Percentiles rank a stretch among this genome's conserved stretches.
These are phyloP conservation scores for Illadopsis cleaveri DNA, from an alignment of 2,113 vertebrate species.

Conservation along the genomic window DNA sequence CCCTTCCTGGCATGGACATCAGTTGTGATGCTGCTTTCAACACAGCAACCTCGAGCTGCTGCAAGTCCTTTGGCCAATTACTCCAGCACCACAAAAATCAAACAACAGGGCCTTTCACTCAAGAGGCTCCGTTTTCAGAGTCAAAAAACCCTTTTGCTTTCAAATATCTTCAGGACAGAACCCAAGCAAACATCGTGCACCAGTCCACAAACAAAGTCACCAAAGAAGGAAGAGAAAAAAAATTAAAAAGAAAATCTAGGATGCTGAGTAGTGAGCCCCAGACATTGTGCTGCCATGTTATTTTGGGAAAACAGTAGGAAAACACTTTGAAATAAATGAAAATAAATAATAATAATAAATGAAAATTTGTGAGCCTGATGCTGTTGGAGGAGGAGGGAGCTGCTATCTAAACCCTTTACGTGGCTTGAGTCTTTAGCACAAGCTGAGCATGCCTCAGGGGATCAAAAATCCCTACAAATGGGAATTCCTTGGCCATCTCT, in stretches of 20 bases:
- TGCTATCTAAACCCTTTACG: neutral
- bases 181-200: neutral
- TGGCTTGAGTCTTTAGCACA: slow-evolving; percentile 21
- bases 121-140: neutral
- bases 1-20: neutral
- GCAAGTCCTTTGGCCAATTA: neutral
- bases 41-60: neutral
- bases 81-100: neutral
- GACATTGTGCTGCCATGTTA: accelerated
- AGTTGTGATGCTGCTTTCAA: neutral
- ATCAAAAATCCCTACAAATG: slow-evolving; percentile 45
- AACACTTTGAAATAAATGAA: accelerated
- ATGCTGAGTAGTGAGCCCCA: neutral
- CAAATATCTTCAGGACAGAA: neutral
- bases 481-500: slow-evolving; percentile 23
- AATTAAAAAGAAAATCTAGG: neutral
- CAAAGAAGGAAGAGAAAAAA: neutral
- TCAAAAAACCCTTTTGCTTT: neutral
- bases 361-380: neutral
- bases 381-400: neutral
- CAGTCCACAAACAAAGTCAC: neutral
- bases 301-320: neutral
- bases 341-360: neutral
- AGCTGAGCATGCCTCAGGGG: neutral
- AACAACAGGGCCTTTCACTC: neutral